phyloP scores from a whole-genome alignment of 2,797 vertebrate species.

The Cryptoprocta ferox region DNA sequence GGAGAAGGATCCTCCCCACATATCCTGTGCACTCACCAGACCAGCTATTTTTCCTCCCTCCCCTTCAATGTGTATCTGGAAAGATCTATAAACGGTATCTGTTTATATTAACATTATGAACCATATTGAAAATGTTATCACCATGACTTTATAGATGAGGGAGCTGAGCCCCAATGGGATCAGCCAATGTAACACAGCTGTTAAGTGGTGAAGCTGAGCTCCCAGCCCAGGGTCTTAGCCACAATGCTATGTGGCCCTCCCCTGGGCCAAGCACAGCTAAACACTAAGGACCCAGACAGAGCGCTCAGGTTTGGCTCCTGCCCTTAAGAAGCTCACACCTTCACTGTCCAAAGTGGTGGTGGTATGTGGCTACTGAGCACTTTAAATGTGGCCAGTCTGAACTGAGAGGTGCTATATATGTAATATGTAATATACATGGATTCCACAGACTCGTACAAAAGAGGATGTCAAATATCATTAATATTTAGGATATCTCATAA shows the following conservation, averaged over 20 bases:
- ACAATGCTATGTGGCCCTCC: not conserved
- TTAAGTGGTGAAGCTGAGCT: not conserved
- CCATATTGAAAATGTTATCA: slow-evolving; percentile 11
- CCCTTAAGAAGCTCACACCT: not conserved
- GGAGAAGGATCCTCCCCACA: not conserved
- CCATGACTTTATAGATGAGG: not conserved
- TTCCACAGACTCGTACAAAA: not conserved
- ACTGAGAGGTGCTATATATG: not conserved
- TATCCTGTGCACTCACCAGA: not conserved
- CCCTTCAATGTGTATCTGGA: slow-evolving; percentile 2
- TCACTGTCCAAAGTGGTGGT: not conserved
- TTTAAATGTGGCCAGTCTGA: not conserved
- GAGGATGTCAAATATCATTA: not conserved
- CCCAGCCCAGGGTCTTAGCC: not conserved
- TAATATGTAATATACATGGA: not conserved
- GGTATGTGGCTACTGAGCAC: not conserved
- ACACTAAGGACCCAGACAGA: not conserved
- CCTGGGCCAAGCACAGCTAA: not conserved
- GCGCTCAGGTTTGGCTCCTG: not conserved
- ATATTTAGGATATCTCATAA: not conserved
- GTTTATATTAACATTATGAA: not conserved
- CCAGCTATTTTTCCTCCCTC: not conserved
- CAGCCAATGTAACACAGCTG: not conserved
- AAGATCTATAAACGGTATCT: slow-evolving; percentile 28
- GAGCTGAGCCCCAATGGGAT: not conserved